Evolutionary conservation across 2,113 vertebrate genomes (phyloP), one percentile per base, ranked within the genome.

Genomic region (Egretta garzetta): DNA sequence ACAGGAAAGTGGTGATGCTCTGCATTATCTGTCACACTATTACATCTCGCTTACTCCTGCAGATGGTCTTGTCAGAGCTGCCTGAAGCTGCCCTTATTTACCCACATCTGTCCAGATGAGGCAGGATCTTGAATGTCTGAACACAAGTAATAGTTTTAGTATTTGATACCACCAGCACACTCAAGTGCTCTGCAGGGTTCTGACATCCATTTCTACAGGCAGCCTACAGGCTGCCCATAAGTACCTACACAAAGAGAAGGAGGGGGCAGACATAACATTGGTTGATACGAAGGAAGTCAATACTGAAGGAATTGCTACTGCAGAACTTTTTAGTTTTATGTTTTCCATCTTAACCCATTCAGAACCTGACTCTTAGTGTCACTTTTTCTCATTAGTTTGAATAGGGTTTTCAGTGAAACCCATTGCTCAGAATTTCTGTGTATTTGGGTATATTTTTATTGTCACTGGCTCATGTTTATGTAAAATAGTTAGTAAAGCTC

Each of bases 21-120:
- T 72, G 5, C 56, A 41, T 53, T 81, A 64, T 23, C 64, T 72
- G 27, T 72, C 56, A 60, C 2, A 2, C 39, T 63, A 6, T 27
- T 55, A 17, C 12, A 18, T 27, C 8, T 47, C 1, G 0, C 27
- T 79, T 74, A 24, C 10, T 70, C 8, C 41, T 2, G 1, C 14
- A 58, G 20, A 24, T 35, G 33, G 30, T 47, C 8, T 21, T 43
- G 17, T 16, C 28, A 80, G 47, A 80, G 28, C 35, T 90, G 35
- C 39, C 49, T 59, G 67, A 68, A 81, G 33, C n/a, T 86, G 33
- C 32, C 5, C 6, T 37, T 88, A 47, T 39, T 43, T 45, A 64
- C 20, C 26, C 18, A 6, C 7, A 1, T 52, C 23, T 55, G 23
- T 79, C 60, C 72, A 56, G 64, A 43, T 67, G 52, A 70, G 64